A percentile compares a stretch with the other conserved stretches of the same genome.
Conservation (phyloP, 2,113 vertebrate genomes). For the Ictalurus furcatus region DNA sequence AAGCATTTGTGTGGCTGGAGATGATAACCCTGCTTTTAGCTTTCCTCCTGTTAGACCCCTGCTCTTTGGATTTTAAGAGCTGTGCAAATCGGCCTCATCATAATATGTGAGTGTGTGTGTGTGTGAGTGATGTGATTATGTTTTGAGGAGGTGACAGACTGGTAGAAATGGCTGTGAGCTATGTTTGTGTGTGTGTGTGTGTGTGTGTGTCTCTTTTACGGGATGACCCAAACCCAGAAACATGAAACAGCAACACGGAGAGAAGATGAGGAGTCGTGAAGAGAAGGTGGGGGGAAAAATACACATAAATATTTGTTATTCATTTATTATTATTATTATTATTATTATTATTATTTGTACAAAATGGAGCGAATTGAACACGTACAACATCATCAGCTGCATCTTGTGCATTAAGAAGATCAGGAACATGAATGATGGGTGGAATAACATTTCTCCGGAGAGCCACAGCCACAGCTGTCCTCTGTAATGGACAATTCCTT, state of each 20-base stretch:
- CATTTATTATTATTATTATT: too few species aligned
- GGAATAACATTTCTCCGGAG: neutral
- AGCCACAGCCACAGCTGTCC: neutral
- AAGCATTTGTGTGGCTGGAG: constrained; percentile 68
- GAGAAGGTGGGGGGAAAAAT: constrained; percentile 37
- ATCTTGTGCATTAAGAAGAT: neutral
- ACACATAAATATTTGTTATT: too few species aligned
- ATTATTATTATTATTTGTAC: too few species aligned
- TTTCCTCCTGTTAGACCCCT: constrained; percentile 66
- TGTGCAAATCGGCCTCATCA: constrained; percentile 66
- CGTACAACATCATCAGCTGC: neutral
- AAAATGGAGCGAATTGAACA: neutral
- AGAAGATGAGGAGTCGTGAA: constrained; percentile 63
- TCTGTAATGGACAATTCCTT: neutral
- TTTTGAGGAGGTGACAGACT: constrained; percentile 63
- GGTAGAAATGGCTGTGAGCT: constrained; percentile 52
- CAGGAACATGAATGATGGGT: neutral
- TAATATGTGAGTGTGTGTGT: constrained; percentile 48
- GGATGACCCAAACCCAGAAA: constrained; percentile 81
- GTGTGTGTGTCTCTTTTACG: constrained; percentile 22
- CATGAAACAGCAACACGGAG: constrained; percentile 63
- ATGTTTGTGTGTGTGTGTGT: constrained; percentile 27
- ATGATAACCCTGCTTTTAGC: constrained; percentile 71
- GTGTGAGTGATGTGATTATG: constrained; percentile 53
- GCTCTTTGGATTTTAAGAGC: constrained; percentile 68